A percentile compares a stretch with the other conserved stretches of the same genome.
phyloP scores from a whole-genome alignment of 2,888 invertebrate species.

The Chrysolina haemoptera region DNA sequence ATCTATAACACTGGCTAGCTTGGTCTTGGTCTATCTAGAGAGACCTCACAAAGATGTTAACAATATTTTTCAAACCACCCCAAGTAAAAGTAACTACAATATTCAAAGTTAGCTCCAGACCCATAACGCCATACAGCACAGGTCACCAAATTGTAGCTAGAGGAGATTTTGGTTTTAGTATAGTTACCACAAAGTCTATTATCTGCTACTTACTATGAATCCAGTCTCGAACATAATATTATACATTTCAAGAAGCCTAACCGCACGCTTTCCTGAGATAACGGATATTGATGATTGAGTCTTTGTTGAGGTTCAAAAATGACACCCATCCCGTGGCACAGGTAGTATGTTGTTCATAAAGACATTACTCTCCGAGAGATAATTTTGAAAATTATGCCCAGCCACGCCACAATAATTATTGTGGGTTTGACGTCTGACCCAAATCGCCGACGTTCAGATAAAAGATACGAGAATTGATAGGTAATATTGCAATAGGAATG shows the following conservation, averaged over 20 bases:
- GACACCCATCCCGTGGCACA: slow-evolving; percentile 10
- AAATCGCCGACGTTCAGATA: slow-evolving; percentile 37
- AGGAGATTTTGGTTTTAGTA: slow-evolving; percentile 5
- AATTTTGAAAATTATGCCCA: slow-evolving; percentile 22
- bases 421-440: slow-evolving; percentile 45
- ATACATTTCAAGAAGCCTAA: slow-evolving; percentile 11
- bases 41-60: too few species aligned
- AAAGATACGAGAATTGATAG: slow-evolving; percentile 47
- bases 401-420: slow-evolving; percentile 35
- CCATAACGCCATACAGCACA: not conserved
- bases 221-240: slow-evolving; percentile 16
- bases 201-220: slow-evolving; percentile 10
- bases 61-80: too few species aligned
- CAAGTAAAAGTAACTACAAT: too few species aligned
- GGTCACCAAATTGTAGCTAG: slow-evolving; percentile 6
- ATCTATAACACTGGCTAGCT: too few species aligned
- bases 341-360: slow-evolving; percentile 15
- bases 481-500: slow-evolving; percentile 45
- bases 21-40: too few species aligned
- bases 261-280: slow-evolving; percentile 1
- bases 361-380: slow-evolving; percentile 21
- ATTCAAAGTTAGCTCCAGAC: not conserved
- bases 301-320: slow-evolving; percentile 10
- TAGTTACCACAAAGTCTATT: slow-evolving; percentile 9
- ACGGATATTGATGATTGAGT: slow-evolving; percentile 6